These are phyloP conservation scores for Adela reaumurella DNA, from an alignment of 2,888 invertebrate genomes.

Conservation along the genomic window DNA sequence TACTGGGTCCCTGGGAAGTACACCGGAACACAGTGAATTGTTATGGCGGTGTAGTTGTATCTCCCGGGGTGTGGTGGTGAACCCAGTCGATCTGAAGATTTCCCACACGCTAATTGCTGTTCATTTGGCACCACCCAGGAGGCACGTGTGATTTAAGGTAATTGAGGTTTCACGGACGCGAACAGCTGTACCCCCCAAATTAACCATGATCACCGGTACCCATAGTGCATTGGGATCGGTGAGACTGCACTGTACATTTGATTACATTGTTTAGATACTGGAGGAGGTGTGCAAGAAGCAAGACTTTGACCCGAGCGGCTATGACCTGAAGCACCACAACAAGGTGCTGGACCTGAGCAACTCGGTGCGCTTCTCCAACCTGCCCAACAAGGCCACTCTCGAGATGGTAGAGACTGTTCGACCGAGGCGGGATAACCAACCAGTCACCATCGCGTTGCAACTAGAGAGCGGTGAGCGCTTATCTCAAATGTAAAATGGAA, in stretches of 20 bases:
- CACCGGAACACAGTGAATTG: too few species aligned
- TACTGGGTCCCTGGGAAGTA: too few species aligned
- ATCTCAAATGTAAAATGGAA: too few species aligned
- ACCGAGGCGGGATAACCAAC: slow-evolving; percentile 58
- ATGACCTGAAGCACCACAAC: slow-evolving; percentile 79
- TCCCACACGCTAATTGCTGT: neutral
- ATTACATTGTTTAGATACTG: slow-evolving; percentile 55
- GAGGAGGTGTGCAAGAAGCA: slow-evolving; percentile 83
- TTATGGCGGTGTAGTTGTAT: too few species aligned
- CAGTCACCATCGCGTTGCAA: slow-evolving; percentile 73
- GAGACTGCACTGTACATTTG: too few species aligned
- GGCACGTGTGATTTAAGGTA: neutral
- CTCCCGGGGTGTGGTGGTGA: too few species aligned
- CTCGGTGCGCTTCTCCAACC: slow-evolving; percentile 77
- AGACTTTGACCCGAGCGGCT: slow-evolving; percentile 69
- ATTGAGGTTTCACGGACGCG: too few species aligned
- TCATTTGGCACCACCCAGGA: too few species aligned
- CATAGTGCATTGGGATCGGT: too few species aligned
- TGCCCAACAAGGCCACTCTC: slow-evolving; percentile 87
- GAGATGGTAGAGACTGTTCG: slow-evolving; percentile 73
- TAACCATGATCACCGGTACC: neutral
- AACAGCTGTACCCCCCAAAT: too few species aligned
- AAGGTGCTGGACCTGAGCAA: slow-evolving; percentile 72
- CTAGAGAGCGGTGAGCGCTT: slow-evolving; percentile 68
- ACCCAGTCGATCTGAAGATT: neutral